Base-by-base conservation (phyloP, 1,140 invertebrate genomes). In the Rhagoletis zephyria region DNA sequence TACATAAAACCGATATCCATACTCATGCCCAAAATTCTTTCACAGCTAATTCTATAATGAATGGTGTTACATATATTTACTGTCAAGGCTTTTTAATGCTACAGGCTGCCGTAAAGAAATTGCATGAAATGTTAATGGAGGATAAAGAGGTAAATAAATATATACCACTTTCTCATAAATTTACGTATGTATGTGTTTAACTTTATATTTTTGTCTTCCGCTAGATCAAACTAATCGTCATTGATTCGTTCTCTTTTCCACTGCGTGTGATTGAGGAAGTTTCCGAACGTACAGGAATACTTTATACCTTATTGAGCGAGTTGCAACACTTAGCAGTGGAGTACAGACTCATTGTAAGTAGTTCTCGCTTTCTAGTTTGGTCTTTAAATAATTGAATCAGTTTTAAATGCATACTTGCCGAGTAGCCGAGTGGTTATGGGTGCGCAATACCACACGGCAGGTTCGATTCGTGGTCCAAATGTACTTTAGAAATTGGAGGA, bases 181-280 rank as follows among this genome's bases (percentile, higher is more conserved):
- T 30, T 4, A 14, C 30, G 64, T 65, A 65, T 19, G 16, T 19
- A 30, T 30, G 64, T 5, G 64, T 65, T 9, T 65, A 3, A 65
- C 7, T 6, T 40, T 19, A 6, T 2, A 65, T 65, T 40, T 19
- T 19, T 60, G n/a, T 42, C 88, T 89, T 65, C 0, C 88, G 64
- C 51, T 87, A 90, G 90, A 77, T 91, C 2, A 89, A 89, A 85
- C 88, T 92, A 30, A 85, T 92, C 56, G 87, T 92, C 3, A 90
- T 92, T 65, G 91, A 92, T 86, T 91, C 90, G 9, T 89, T 92
- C 87, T 88, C 90, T 40, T 88, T 88, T 77, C 88, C 88, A 10
- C 81, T 92, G 64, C 88, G 90, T 65, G n/a, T 59, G 4, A 85
- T 88, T 30, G 60, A 91, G 14, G 85, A 90, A 86, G 77, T 85